Evolutionary conservation across 2,113 vertebrate species (phyloP).

Genomic region (Cygnus atratus): DNA sequence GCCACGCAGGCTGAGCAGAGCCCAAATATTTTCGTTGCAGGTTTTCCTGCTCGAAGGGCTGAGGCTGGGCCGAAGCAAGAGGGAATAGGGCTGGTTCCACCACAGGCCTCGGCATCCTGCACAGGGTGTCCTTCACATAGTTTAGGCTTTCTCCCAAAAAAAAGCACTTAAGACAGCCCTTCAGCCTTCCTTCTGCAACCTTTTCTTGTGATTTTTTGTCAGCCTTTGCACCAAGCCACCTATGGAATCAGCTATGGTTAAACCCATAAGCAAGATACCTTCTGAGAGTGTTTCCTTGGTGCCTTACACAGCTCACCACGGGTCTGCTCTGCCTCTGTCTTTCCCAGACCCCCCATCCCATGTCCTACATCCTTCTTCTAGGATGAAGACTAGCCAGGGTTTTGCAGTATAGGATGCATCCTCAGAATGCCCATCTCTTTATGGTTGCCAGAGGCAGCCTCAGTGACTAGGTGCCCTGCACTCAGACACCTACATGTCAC

Average conservation of each 20-base stretch:
- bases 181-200: not conserved
- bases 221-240: not conserved
- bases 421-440: not conserved
- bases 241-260: not conserved
- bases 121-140: not conserved
- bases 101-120: not conserved
- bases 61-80: not conserved
- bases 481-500: not conserved
- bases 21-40: not conserved
- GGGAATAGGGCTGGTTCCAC: not conserved
- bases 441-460: not conserved
- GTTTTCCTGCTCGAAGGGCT: not conserved
- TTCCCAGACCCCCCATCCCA: not conserved
- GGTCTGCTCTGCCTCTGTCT: not conserved
- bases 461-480: not conserved
- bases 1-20: not conserved
- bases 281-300: not conserved
- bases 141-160: not conserved
- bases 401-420: not conserved
- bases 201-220: not conserved
- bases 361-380: rapidly evolving
- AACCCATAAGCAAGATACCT: not conserved
- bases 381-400: not conserved
- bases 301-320: not conserved
- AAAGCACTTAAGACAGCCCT: not conserved